These are phyloP conservation scores for Psittacula echo DNA, from an alignment of 2,797 vertebrate genomes.

Conservation along the genomic window DNA sequence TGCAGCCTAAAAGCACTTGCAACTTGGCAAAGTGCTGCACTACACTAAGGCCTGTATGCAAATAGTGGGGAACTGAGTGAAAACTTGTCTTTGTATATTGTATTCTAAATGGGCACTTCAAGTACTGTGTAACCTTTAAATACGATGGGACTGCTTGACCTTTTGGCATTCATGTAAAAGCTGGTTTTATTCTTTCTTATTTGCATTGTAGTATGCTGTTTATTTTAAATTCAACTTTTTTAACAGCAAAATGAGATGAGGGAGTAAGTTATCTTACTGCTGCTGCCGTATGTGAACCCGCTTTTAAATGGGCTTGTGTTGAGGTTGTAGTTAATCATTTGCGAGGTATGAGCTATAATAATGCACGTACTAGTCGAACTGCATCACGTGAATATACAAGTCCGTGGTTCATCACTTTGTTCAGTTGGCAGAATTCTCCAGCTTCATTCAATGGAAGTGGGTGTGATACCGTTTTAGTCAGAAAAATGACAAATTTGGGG, in stretches of 20 bases:
- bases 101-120: not conserved
- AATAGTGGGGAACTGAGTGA: not conserved
- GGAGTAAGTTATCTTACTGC: not conserved
- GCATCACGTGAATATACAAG: fast-evolving
- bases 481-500: not conserved
- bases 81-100: not conserved
- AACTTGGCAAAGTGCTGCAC: not conserved
- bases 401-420: not conserved
- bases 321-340: not conserved
- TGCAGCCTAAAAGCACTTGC: not conserved
- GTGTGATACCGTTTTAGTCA: not conserved
- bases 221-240: not conserved
- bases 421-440: not conserved
- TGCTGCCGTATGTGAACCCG: not conserved
- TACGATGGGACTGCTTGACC: not conserved
- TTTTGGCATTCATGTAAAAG: not conserved
- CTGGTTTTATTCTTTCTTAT: not conserved
- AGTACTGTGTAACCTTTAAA: not conserved
- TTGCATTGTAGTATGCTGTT: not conserved
- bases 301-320: not conserved
- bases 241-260: not conserved
- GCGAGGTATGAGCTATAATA: not conserved
- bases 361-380: fast-evolving
- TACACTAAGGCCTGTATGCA: not conserved
- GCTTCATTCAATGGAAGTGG: not conserved